These are phyloP conservation scores for Helicoverpa armigera DNA, from an alignment of 1,140 invertebrate genomes.

Conservation along the genomic window DNA sequence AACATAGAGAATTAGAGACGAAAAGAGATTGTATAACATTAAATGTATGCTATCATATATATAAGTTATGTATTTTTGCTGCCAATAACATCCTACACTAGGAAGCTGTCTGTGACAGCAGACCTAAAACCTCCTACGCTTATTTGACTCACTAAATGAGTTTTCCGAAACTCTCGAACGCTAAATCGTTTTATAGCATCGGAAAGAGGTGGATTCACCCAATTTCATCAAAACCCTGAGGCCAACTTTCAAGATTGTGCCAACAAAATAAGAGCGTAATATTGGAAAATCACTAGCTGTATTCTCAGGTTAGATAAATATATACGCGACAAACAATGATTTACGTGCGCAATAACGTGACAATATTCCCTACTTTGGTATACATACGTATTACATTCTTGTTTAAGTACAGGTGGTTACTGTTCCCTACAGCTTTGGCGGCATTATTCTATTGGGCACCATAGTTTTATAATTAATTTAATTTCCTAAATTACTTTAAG, in stretches of 20 bases:
- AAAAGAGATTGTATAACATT: too few species aligned
- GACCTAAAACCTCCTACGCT: constrained; percentile 16
- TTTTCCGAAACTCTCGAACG: constrained; percentile 19
- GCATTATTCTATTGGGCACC: too few species aligned
- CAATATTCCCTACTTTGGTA: too few species aligned
- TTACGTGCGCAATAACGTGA: not conserved
- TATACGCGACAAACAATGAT: not conserved
- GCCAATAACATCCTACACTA: not conserved
- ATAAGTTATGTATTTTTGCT: too few species aligned
- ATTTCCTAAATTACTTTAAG: not conserved
- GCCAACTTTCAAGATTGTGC: constrained; percentile 28
- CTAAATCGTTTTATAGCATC: constrained; percentile 36
- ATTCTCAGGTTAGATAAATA: not conserved
- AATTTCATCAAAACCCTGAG: constrained; percentile 33
- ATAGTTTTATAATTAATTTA: too few species aligned
- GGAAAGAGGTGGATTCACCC: constrained; percentile 25
- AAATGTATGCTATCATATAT: too few species aligned
- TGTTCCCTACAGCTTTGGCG: too few species aligned
- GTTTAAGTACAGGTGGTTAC: too few species aligned
- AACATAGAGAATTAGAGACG: too few species aligned
- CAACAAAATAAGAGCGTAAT: constrained; percentile 29
- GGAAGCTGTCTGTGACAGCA: not conserved
- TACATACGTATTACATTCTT: too few species aligned
- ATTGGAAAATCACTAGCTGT: constrained; percentile 26
- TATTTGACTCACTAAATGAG: constrained; percentile 38